phyloP scores from a whole-genome alignment of 2,113 vertebrate species.

The Sturnus vulgaris region DNA sequence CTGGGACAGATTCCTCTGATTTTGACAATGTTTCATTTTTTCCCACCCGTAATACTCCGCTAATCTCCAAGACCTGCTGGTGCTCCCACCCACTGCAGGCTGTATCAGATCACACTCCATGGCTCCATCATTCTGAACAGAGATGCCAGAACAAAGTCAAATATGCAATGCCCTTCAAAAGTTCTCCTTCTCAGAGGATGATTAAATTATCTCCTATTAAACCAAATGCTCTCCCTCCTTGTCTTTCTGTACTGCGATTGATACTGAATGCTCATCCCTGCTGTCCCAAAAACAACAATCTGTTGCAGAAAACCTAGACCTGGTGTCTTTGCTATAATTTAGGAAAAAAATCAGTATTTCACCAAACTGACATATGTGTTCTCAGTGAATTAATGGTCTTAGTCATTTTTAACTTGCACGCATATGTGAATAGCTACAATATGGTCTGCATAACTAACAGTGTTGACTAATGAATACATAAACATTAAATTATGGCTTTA shows the following conservation, averaged over 20 bases:
- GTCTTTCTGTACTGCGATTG: background rate
- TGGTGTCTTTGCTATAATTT: background rate
- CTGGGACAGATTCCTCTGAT: background rate
- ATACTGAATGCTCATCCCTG: background rate
- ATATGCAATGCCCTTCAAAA: background rate
- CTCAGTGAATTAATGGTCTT: slow-evolving; percentile 3
- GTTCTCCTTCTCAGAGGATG: background rate
- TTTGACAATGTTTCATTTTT: background rate
- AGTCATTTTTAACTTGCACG: background rate
- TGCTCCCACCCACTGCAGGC: background rate
- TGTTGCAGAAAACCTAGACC: background rate
- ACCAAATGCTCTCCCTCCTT: background rate
- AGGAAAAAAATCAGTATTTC: background rate
- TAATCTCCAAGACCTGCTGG: background rate
- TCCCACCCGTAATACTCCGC: background rate
- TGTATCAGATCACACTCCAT: background rate
- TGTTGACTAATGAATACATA: slow-evolving; percentile 22
- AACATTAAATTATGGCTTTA: background rate
- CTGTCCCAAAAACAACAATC: background rate
- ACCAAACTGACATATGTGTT: background rate
- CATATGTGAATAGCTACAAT: slow-evolving; percentile 4
- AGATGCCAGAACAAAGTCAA: background rate
- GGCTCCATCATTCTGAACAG: background rate
- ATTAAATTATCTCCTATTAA: background rate
- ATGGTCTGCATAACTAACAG: background rate